phyloP scores from a whole-genome alignment of 2,888 invertebrate species.

The Pyrrhia umbra region DNA sequence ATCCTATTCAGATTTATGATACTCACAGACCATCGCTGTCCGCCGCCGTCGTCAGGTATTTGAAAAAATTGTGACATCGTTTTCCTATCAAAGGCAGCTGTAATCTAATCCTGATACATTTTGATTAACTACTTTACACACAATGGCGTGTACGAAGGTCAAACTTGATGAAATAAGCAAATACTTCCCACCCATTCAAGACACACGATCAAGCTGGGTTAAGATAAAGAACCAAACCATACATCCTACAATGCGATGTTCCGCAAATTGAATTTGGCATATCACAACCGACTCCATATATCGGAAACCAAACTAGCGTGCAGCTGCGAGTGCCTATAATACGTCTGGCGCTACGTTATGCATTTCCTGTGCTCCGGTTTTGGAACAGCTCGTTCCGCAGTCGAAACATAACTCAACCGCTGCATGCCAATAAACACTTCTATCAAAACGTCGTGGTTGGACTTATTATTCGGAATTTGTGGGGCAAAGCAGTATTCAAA shows the following conservation, averaged over 20 bases:
- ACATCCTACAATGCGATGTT: constrained; percentile 28
- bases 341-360: constrained; percentile 60
- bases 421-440: constrained; percentile 50
- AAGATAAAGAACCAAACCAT: background rate
- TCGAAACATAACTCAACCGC: constrained; percentile 59
- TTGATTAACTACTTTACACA: no score
- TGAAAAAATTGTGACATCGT: constrained; percentile 36
- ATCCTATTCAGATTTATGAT: constrained; percentile 74
- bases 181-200: background rate
- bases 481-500: background rate
- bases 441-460: constrained; percentile 27
- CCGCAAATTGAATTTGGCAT: constrained; percentile 57
- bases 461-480: constrained; percentile 39
- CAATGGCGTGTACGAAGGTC: background rate
- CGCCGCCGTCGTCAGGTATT: constrained; percentile 43
- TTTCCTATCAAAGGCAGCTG: constrained; percentile 17
- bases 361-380: constrained; percentile 73
- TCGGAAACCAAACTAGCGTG: constrained; percentile 58
- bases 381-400: constrained; percentile 60
- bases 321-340: constrained; percentile 42
- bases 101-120: constrained; percentile 17
- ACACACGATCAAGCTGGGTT: background rate
- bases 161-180: background rate
- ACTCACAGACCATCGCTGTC: constrained; percentile 45
- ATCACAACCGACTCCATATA: constrained; percentile 48